Evolutionary conservation across 2,797 vertebrate genomes (phyloP).

Genomic region (Gephyroberyx darwinii): DNA sequence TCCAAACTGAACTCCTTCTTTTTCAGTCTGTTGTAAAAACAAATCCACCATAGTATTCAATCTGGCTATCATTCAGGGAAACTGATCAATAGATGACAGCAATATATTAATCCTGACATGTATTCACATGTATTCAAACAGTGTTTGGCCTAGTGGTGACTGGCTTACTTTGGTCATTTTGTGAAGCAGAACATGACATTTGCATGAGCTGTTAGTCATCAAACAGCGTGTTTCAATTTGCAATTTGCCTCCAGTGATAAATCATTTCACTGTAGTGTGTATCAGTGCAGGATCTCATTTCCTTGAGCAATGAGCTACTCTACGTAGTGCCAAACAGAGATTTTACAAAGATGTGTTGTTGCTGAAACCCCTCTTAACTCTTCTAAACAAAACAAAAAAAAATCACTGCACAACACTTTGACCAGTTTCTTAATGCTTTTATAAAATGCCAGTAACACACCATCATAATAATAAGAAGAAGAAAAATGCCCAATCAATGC

Average conservation of each 20-base stretch:
- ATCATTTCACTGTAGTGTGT: not conserved
- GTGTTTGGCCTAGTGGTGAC: not conserved
- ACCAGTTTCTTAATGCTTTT: too few species aligned
- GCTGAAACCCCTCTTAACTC: too few species aligned
- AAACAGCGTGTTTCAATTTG: not conserved
- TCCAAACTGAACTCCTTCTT: constrained; percentile 94
- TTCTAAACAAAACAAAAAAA: too few species aligned
- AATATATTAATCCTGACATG: constrained; percentile 3
- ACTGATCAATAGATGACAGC: constrained; percentile 9
- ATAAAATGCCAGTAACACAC: too few species aligned
- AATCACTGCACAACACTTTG: too few species aligned
- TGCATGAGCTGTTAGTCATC: not conserved
- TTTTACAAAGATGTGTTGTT: too few species aligned
- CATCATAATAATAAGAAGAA: too few species aligned
- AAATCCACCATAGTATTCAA: not conserved
- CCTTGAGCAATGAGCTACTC: not conserved
- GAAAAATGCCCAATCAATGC: too few species aligned
- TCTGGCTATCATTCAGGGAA: constrained; percentile 15
- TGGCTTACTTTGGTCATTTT: constrained; percentile 13
- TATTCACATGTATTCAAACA: constrained; percentile 13
- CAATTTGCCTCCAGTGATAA: not conserved
- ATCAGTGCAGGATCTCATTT: not conserved
- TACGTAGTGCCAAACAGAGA: too few species aligned
- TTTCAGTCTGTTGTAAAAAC: constrained; percentile 81
- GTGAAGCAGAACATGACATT: not conserved